A percentile compares a stretch with the other conserved stretches of the same genome.
Evolutionary conservation across 2,113 vertebrate genomes (phyloP).

Genomic region (Marmota flaviventris): DNA sequence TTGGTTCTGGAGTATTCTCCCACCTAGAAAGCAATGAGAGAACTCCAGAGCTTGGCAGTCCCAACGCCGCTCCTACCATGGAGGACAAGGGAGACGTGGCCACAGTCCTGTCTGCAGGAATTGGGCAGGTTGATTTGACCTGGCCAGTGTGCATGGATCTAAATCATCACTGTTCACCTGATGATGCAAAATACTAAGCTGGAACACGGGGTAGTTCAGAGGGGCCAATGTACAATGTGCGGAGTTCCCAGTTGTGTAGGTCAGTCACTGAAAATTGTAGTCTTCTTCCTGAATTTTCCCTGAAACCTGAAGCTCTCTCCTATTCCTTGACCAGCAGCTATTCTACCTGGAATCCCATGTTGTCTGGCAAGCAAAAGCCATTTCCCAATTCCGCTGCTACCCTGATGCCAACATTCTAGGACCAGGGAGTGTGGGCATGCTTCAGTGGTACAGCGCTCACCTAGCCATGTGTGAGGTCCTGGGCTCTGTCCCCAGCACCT

Average conservation of each 20-base stretch:
- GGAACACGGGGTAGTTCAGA: fast-evolving
- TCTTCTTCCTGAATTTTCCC: not conserved
- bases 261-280: not conserved
- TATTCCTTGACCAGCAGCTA: not conserved
- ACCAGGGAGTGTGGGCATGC: not conserved
- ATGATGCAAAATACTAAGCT: not conserved
- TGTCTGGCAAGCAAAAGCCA: not conserved
- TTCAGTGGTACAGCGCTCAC: not conserved
- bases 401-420: not conserved
- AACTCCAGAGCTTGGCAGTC: not conserved
- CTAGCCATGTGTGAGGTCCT: not conserved
- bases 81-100: not conserved
- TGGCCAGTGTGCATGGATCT: fast-evolving
- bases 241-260: not conserved
- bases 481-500: not conserved
- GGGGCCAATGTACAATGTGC: fast-evolving
- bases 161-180: not conserved
- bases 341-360: not conserved
- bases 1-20: not conserved
- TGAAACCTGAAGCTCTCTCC: not conserved
- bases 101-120: too few relatives aligned
- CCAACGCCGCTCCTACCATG: not conserved
- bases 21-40: not conserved
- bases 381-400: not conserved
- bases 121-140: not conserved